phyloP scores from a whole-genome alignment of 2,888 invertebrate species.

The Phoenoteleia sp. region DNA sequence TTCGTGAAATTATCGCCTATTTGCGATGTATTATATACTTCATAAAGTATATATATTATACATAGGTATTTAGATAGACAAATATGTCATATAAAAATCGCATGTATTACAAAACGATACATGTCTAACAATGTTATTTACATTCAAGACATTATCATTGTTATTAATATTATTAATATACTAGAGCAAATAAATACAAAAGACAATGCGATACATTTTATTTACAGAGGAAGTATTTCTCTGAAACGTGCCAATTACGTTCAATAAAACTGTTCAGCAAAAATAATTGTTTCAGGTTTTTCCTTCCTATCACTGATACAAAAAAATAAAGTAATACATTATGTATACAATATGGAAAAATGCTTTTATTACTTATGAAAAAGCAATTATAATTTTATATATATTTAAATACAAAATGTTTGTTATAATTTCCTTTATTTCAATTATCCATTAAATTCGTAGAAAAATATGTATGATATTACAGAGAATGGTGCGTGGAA shows the following conservation, averaged over 20 bases:
- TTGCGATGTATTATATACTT: constrained; percentile 29
- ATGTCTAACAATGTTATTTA: constrained; percentile 47
- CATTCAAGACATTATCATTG: constrained; percentile 60
- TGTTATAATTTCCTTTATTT: too few species aligned
- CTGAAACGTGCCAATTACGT: constrained; percentile 83
- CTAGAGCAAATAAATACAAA: constrained; percentile 15
- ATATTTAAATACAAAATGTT: too few species aligned
- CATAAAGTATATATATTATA: constrained; percentile 29
- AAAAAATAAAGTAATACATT: neutral
- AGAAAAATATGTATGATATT: too few species aligned
- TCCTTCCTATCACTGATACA: too few species aligned
- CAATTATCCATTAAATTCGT: too few species aligned
- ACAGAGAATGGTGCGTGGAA: too few species aligned
- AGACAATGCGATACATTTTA: neutral
- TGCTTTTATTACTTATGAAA: too few species aligned
- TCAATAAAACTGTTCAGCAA: constrained; percentile 57
- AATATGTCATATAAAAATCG: constrained; percentile 48
- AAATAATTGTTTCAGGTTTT: neutral
- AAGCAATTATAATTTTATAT: too few species aligned
- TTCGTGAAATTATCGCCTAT: constrained; percentile 12
- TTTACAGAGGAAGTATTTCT: constrained; percentile 68
- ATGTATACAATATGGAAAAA: too few species aligned
- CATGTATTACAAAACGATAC: constrained; percentile 53
- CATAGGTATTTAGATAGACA: constrained; percentile 45
- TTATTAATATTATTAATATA: constrained; percentile 80